phyloP scores from a whole-genome alignment of 1,140 invertebrate species.

The Tenebrio molitor region DNA sequence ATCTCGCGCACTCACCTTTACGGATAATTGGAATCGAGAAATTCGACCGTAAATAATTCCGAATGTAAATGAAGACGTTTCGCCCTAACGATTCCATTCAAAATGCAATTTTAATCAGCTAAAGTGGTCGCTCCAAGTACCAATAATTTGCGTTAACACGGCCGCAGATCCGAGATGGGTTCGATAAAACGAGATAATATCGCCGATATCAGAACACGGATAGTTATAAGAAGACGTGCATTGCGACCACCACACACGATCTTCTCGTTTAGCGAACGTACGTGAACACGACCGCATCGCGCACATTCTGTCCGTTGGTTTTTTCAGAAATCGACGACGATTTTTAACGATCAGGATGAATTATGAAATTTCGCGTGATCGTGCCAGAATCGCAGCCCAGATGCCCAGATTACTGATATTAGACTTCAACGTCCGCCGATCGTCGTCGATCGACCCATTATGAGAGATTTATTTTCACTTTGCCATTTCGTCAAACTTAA shows the following conservation, averaged over 20 bases:
- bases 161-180: slow-evolving; percentile 44
- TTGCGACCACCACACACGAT: slow-evolving; percentile 52
- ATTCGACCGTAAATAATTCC: slow-evolving; percentile 42
- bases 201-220: slow-evolving; percentile 30
- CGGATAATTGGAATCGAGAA: slow-evolving; percentile 35
- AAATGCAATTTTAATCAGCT: slow-evolving; percentile 49
- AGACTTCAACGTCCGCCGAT: slow-evolving; percentile 1
- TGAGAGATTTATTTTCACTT: slow-evolving; percentile 21
- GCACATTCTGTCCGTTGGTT: slow-evolving; percentile 20
- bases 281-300: slow-evolving; percentile 44
- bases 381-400: neutral
- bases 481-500: neutral
- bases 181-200: slow-evolving; percentile 49
- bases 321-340: neutral
- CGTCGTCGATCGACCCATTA: neutral
- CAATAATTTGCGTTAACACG: slow-evolving; percentile 51
- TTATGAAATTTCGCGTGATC: slow-evolving; percentile 36
- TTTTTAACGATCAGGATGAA: slow-evolving; percentile 28
- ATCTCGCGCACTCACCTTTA: slow-evolving; percentile 6
- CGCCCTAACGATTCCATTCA: slow-evolving; percentile 37
- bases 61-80: slow-evolving; percentile 46
- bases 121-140: slow-evolving; percentile 44
- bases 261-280: slow-evolving; percentile 40
- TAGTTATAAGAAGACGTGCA: slow-evolving; percentile 33
- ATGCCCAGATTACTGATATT: slow-evolving; percentile 17